phyloP scores from a whole-genome alignment of 1,140 invertebrate genomes.

The Plutomurus gul region DNA sequence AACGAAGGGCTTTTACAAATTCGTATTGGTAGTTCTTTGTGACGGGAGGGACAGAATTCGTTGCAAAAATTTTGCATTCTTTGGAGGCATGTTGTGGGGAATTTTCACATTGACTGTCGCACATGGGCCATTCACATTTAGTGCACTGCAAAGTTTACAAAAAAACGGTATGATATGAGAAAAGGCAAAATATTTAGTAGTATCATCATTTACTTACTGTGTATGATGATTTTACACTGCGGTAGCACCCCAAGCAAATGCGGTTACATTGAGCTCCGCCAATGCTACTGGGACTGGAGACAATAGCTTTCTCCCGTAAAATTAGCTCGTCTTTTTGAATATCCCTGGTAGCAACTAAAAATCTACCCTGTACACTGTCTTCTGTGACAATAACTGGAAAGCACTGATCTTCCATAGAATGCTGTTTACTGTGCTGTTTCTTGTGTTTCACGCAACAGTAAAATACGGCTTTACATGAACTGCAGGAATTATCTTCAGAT shows the following conservation, averaged over 20 bases:
- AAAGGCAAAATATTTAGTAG: background rate
- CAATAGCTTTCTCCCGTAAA: background rate
- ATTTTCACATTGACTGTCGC: background rate
- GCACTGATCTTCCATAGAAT: background rate
- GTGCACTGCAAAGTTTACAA: slow-evolving; percentile 5
- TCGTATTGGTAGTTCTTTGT: slow-evolving; percentile 36
- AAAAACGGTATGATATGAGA: background rate
- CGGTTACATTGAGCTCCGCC: slow-evolving; percentile 10
- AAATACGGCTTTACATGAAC: background rate
- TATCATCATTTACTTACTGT: background rate
- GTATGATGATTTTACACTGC: background rate
- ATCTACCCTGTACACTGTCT: background rate
- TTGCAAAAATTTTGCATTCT: slow-evolving; percentile 7
- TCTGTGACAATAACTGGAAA: background rate
- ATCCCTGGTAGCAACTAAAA: slow-evolving; percentile 23
- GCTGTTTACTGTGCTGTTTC: background rate
- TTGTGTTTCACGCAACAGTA: background rate
- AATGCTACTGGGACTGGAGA: slow-evolving; percentile 23
- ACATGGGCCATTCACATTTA: slow-evolving; percentile 22
- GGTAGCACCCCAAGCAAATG: slow-evolving; percentile 25
- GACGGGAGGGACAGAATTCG: background rate
- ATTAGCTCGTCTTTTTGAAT: slow-evolving; percentile 6
- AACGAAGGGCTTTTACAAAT: slow-evolving; percentile 25
- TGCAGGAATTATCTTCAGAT: background rate
- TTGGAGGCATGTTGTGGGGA: background rate